Conservation (phyloP, 2,797 vertebrate species). For the Liparis tanakae region DNA sequence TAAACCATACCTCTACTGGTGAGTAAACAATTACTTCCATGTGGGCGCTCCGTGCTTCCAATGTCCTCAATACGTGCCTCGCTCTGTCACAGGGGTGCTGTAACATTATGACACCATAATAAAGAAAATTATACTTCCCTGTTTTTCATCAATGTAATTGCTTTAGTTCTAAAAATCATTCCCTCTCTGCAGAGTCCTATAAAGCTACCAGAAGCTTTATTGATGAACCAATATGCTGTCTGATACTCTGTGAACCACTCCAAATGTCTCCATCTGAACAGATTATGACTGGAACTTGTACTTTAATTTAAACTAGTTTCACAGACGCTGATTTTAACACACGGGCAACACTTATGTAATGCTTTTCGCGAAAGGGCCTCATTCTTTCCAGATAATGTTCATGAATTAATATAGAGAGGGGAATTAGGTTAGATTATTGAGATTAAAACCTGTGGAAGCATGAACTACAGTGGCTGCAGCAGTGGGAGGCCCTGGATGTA, state of each 20-base stretch:
- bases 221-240: slow-evolving; percentile 49
- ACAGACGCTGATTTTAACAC: slow-evolving; percentile 44
- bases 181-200: slow-evolving; percentile 21
- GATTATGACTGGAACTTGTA: slow-evolving; percentile 62
- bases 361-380: slow-evolving; percentile 47
- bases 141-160: slow-evolving; percentile 50
- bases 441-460: slow-evolving; percentile 65
- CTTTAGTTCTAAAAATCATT: slow-evolving; percentile 37
- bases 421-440: slow-evolving; percentile 69
- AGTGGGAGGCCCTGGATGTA: slow-evolving; percentile 46
- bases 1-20: slow-evolving; percentile 99
- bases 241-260: slow-evolving; percentile 48
- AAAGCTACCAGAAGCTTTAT: slow-evolving; percentile 53
- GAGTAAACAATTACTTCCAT: slow-evolving; percentile 65
- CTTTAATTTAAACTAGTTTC: slow-evolving; percentile 62
- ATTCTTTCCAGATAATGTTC: slow-evolving; percentile 52
- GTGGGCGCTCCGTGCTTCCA: slow-evolving; percentile 16
- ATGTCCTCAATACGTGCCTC: neutral
- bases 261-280: slow-evolving; percentile 48
- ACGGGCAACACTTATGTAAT: slow-evolving; percentile 45
- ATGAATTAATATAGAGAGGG: slow-evolving; percentile 57
- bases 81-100: slow-evolving; percentile 3
- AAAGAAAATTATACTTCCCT: slow-evolving; percentile 32
- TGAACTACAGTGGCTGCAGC: slow-evolving; percentile 44
- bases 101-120: slow-evolving; percentile 14